Base-by-base conservation (phyloP, 2,113 vertebrate species). In the Regulus satrapa region DNA sequence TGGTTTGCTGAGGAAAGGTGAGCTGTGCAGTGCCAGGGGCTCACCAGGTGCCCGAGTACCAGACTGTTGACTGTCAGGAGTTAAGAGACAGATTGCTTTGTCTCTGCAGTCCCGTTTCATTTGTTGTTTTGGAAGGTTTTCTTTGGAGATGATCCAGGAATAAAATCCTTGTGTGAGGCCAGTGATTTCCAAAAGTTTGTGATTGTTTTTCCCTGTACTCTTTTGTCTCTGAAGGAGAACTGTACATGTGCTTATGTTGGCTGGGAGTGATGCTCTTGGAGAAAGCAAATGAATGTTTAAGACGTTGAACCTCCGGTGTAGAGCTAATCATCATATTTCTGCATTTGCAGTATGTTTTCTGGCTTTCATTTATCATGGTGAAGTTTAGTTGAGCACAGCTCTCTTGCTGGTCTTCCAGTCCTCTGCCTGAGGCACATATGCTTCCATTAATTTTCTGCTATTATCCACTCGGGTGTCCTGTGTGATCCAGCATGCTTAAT, bases 391-490 rank as follows among this genome's bases (percentile, higher is more conserved):
- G 93, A 89, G 84, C 86, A 63, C 80, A 89, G 89, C 93, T 87
- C 89, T 92, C 88, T 91, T 63, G 86, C 94, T 87, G 95, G 86
- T 74, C 93, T 96, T 94, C 89, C 94, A 91, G 84, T 85, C 86
- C 93, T 97, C 89, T 96, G 94, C 95, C 95, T 64, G 84, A 95
- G 93, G 96, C 93, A 92, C 94, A 95, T 95, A 89, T 89, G 89
- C 84, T 95, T 74, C 89, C 96, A 97, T 96, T 96, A 92, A 96
- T 97, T 97, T 94, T 96, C 89, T 92, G 76, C 86, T 94, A 94
- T 97, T 96, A 97, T 93, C 96, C 90, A 93, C 92, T 97, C 95
- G 95, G 95, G 96, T 97, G 95, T 96, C 92, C 92, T 95, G 85
- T 95, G 94, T 97, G 95, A 97, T 95, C 94, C 94, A 97, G 81